These are phyloP conservation scores for Dynastes grantii DNA, from an alignment of 2,888 invertebrate genomes.

Conservation along the genomic window DNA sequence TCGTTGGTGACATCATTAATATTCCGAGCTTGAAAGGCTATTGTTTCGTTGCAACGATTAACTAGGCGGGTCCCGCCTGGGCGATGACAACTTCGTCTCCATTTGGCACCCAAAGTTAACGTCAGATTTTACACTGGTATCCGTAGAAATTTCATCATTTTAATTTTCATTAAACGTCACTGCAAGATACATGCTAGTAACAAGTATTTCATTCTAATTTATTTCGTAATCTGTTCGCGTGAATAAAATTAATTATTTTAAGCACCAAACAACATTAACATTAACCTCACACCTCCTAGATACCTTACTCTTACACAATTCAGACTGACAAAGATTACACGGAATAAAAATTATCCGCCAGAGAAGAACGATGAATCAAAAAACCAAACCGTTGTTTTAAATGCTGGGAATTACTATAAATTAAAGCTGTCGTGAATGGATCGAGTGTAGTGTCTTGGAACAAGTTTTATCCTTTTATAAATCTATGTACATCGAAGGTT, in stretches of 20 bases:
- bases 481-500: slow-evolving; percentile 1
- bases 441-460: background rate
- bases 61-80: background rate
- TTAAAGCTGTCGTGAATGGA: slow-evolving; percentile 16
- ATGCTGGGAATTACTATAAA: slow-evolving; percentile 11
- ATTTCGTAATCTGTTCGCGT: no score
- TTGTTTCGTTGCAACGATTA: slow-evolving; percentile 4
- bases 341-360: no score
- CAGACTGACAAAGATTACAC: no score
- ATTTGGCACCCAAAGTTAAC: background rate
- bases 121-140: background rate
- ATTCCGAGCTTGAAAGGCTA: background rate
- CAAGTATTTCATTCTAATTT: no score
- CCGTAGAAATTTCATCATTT: no score
- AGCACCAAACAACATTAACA: no score
- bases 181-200: no score
- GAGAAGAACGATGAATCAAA: background rate
- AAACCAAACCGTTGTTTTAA: background rate
- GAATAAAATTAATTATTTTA: no score
- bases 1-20: background rate
- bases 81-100: slow-evolving; percentile 6
- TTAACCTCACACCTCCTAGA: no score
- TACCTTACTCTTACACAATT: no score
- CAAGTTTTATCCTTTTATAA: background rate
- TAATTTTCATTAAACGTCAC: no score